Base-by-base conservation (phyloP, 1,140 invertebrate genomes). In the Oreohelix idahoensis region DNA sequence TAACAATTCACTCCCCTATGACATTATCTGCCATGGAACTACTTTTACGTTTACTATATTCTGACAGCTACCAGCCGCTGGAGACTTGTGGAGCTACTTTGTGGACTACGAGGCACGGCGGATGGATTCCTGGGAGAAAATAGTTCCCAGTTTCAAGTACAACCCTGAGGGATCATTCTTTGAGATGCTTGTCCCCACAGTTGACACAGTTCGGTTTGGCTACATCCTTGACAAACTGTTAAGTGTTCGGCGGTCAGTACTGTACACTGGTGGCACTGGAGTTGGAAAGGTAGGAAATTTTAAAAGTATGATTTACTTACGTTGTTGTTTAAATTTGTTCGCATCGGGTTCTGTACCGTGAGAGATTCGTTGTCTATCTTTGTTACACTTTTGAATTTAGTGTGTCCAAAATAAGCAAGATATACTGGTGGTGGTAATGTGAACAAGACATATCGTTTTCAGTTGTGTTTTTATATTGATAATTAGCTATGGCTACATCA, bases 201-300 rank as follows among this genome's bases (percentile, higher is more conserved):
- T 92, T 1, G 92, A 93, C 77, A 93, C 93, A 1, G 90, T 93
- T 2, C 86, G 92, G 58, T 93, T 88, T 86, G 92, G 92, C 90
- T 84, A 96, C 88, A 92, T 98, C 0, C 95, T 96, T 89, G 94
- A 96, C 86, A 95, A 96, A 87, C 91, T 97, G 4, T 93, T 97
- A 0, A 91, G 94, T 36, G 94, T 94, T 0, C 94, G 95, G 42
- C 95, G 95, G 87, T 95, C 96, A 29, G 93, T 93, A 2, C 84
- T 93, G 17, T 93, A 91, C 82, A 93, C 92, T 42, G 92, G 92
- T 38, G 88, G 87, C 13, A 92, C 92, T 38, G 92, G 92, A 77
- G 96, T 97, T 69, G 96, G 96, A 73, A 97, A 97, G 89, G 91
- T 92, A 83, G 73, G 83, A 76, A 32, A 45, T 49, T 76, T 63